These are phyloP conservation scores for Trichomalopsis sarcophagae DNA, from an alignment of 1,140 invertebrate genomes.

Conservation along the genomic window DNA sequence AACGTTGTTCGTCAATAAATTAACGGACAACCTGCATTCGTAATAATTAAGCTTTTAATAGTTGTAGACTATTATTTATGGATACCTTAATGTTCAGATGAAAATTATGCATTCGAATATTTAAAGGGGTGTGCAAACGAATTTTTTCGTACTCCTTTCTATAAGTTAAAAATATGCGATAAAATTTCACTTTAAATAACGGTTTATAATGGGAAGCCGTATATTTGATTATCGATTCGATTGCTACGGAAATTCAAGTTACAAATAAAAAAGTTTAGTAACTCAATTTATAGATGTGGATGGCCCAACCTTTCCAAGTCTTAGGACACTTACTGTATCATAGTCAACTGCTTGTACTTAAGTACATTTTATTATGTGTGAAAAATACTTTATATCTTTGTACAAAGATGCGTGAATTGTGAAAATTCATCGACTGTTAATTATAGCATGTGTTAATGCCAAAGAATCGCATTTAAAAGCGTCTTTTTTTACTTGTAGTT, in stretches of 20 bases:
- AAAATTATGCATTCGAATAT: constrained; percentile 10
- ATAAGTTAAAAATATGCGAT: background rate
- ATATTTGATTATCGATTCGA: constrained; percentile 4
- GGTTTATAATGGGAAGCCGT: background rate
- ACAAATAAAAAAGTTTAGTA: constrained; percentile 25
- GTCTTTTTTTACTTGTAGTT: constrained; percentile 49
- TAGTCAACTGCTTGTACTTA: constrained; percentile 47
- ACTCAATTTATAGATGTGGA: constrained; percentile 13
- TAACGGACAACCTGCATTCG: constrained; percentile 21
- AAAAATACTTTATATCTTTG: constrained; percentile 46
- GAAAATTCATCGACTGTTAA: constrained; percentile 39
- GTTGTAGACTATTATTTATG: background rate
- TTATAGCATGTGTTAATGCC: constrained; percentile 63
- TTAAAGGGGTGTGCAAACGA: background rate
- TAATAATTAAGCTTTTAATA: constrained; percentile 29
- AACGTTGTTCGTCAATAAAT: constrained; percentile 1
- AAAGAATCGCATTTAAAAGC: constrained; percentile 70
- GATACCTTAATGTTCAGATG: constrained; percentile 11
- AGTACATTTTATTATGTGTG: constrained; percentile 37
- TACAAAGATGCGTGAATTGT: constrained; percentile 39
- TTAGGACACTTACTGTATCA: constrained; percentile 25
- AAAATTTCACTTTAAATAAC: constrained; percentile 10
- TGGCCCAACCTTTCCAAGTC: constrained; percentile 20
- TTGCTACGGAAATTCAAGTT: constrained; percentile 10
- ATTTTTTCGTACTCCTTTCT: background rate